A percentile compares a stretch with the other conserved stretches of the same genome.
Evolutionary conservation across 2,888 invertebrate species (phyloP).

Genomic region (Esperia sulphurella): DNA sequence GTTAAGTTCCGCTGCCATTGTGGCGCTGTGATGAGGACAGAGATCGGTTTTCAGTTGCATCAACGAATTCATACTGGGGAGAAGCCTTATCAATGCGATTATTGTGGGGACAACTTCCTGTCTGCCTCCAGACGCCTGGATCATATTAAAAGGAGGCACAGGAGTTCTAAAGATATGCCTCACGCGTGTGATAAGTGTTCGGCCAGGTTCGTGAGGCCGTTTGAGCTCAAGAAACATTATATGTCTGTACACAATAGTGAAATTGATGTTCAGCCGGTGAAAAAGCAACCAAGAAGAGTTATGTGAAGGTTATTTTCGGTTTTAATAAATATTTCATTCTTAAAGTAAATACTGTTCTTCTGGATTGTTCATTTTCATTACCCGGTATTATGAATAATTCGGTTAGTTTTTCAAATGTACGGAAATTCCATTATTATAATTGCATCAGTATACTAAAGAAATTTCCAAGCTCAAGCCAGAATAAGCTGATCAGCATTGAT

Average conservation of each 20-base stretch:
- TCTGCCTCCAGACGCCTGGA: constrained; percentile 60
- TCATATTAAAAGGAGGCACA: constrained; percentile 58
- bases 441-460: too few species aligned
- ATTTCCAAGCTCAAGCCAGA: too few species aligned
- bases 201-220: constrained; percentile 58
- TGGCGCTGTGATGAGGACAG: constrained; percentile 50
- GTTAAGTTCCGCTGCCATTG: constrained; percentile 47
- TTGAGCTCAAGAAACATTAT: constrained; percentile 59
- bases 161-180: constrained; percentile 38
- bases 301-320: constrained; percentile 11
- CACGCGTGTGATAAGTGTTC: constrained; percentile 53
- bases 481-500: too few species aligned
- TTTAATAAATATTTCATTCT: neutral
- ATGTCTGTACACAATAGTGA: constrained; percentile 35
- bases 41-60: constrained; percentile 52
- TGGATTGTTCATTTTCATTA: too few species aligned
- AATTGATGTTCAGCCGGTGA: constrained; percentile 25
- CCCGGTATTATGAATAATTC: too few species aligned
- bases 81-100: constrained; percentile 49
- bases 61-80: constrained; percentile 58
- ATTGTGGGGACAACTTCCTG: constrained; percentile 57
- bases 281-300: constrained; percentile 6
- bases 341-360: neutral
- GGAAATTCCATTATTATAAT: too few species aligned
- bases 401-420: too few species aligned